Evolutionary conservation across 2,888 invertebrate genomes (phyloP).

Genomic region (Rhingia campestris): DNA sequence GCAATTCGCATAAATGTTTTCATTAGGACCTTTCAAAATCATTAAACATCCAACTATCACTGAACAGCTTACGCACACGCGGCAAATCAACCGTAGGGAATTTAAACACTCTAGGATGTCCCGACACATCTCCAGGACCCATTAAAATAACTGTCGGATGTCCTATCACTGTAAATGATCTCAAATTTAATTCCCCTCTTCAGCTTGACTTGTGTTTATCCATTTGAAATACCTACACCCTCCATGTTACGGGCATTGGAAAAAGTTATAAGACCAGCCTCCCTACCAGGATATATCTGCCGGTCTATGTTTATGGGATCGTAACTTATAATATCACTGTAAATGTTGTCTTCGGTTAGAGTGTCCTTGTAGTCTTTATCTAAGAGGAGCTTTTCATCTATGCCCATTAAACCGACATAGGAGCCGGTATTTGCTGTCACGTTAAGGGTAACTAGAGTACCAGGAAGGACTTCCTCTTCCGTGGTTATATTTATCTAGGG

Average conservation of each 20-base stretch:
- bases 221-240: constrained; percentile 9
- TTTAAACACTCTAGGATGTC: not conserved
- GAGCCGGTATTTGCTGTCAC: constrained; percentile 91
- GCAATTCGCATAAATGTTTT: not conserved
- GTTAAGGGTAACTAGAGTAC: constrained; percentile 88
- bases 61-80: constrained; percentile 85
- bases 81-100: constrained; percentile 27
- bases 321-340: constrained; percentile 14
- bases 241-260: constrained; percentile 55
- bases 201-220: not conserved
- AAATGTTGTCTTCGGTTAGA: constrained; percentile 29
- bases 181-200: not conserved
- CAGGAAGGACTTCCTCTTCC: constrained; percentile 87
- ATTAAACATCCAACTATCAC: constrained; percentile 88
- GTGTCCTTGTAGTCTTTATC: constrained; percentile 86
- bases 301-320: constrained; percentile 83
- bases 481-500: constrained; percentile 58
- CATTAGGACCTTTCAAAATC: constrained; percentile 77
- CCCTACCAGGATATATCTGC: constrained; percentile 26
- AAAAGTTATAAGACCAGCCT: constrained; percentile 79
- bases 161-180: not conserved
- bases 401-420: constrained; percentile 90
- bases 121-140: not conserved
- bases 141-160: not conserved
- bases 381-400: constrained; percentile 89